Base-by-base conservation (phyloP, 2,113 vertebrate genomes). In the Fregata magnificens region DNA sequence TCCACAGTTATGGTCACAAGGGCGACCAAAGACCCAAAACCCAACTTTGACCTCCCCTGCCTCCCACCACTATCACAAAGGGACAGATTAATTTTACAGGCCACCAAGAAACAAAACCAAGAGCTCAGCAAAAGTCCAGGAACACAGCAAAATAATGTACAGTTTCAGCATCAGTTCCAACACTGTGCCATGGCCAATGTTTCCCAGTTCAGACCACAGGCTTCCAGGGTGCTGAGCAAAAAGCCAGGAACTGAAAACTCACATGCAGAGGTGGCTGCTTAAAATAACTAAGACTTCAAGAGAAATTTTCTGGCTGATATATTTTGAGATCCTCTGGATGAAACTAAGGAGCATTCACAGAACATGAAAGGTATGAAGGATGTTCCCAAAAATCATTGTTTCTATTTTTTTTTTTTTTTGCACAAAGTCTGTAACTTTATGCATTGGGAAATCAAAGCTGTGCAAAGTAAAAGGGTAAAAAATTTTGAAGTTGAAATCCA, bases 181-280 rank as follows among this genome's bases (percentile, higher is more conserved):
- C 20, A 36, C 4, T 1, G 0, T 40, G 16, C 29, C 2, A 1
- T 7, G 17, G 36, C 5, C 15, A 47, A 8, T 13, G 7, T 61
- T 79, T 71, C 55, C 21, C 22, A 55, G 32, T 42, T 78, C 53
- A 80, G 36, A 34, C 15, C 73, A 84, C 22, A 61, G 6, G 24
- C 5, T 85, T 61, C 34, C 45, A 42, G 9, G 7, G 9, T 25
- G 14, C 25, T 61, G 15, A 73, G 11, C 44, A 62, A 78, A 40
- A 61, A 55, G 12, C 13, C 10, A 42, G 16, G 11, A 86, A 44
- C 17, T 34, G 32, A 72, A 93, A 93, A 69, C 7, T 88, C n/a
- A 42, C 6, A 4, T 44, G 19, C 13, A 67, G 61, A 72, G 5
- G n/a, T 26, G 6, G 4, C 20, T 55, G 50, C n/a, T 22, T 47